phyloP scores from a whole-genome alignment of 2,797 vertebrate genomes.

The Pristis pectinata region DNA sequence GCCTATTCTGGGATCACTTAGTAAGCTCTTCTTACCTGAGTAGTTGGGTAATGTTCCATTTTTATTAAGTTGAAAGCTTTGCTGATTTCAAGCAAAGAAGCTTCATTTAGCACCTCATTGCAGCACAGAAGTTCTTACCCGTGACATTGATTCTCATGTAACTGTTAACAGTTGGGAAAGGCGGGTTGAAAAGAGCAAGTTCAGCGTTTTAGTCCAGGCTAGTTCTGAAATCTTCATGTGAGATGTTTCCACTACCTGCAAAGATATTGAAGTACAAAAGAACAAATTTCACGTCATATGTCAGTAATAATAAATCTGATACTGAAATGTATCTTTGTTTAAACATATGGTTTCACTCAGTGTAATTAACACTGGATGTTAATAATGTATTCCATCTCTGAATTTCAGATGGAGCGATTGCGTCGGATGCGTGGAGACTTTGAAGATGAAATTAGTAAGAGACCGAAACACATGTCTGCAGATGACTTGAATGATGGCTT shows the following conservation, averaged over 20 bases:
- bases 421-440: constrained; percentile 81
- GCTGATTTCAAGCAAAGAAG: neutral
- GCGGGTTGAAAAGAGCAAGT: neutral
- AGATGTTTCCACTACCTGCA: neutral
- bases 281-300: too few species aligned
- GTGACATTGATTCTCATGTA: neutral
- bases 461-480: constrained; percentile 68
- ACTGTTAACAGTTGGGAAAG: neutral
- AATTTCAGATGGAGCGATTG: constrained; percentile 72
- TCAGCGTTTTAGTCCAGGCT: neutral
- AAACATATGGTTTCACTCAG: neutral
- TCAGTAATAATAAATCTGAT: neutral
- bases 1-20: too few species aligned
- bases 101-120: neutral
- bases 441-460: constrained; percentile 46
- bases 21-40: too few species aligned
- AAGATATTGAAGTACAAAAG: neutral
- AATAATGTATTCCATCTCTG: neutral
- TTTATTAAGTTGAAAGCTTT: too few species aligned
- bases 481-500: constrained; percentile 89
- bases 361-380: too few species aligned
- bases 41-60: too few species aligned
- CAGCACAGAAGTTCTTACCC: neutral
- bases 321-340: neutral
- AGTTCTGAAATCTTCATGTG: neutral